Evolutionary conservation across 1,140 invertebrate species (phyloP).

Genomic region (Brachionus asplanchnoidis): DNA sequence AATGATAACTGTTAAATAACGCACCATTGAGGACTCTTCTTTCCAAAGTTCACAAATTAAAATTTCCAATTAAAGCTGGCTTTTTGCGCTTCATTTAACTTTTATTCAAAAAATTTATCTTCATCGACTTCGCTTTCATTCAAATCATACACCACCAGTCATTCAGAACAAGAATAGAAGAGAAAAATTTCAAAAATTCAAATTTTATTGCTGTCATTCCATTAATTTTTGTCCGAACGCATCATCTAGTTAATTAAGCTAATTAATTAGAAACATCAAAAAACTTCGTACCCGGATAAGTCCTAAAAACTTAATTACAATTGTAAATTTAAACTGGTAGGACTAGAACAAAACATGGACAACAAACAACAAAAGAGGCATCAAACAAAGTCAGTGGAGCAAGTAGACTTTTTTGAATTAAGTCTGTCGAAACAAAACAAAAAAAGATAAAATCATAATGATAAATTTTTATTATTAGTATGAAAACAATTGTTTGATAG

Average conservation of each 20-base stretch:
- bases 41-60: neutral
- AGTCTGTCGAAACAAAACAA: neutral
- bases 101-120: neutral
- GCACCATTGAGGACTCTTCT: neutral
- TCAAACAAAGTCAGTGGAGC: conserved; percentile 23
- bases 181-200: conserved; percentile 2
- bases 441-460: conserved; percentile 20
- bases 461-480: neutral
- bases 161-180: conserved; percentile 5
- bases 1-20: conserved; percentile 9
- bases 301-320: conserved; percentile 22
- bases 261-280: conserved; percentile 39
- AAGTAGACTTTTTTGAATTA: neutral
- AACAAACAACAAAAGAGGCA: neutral
- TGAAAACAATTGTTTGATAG: neutral
- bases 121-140: neutral
- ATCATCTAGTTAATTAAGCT: conserved; percentile 38
- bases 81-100: neutral
- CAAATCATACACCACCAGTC: conserved; percentile 15
- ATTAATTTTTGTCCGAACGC: neutral
- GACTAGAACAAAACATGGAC: neutral
- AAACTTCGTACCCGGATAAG: neutral
- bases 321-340: neutral
- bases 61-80: neutral
- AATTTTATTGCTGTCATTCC: conserved; percentile 38